Evolutionary conservation across 1,140 invertebrate species (phyloP), one percentile per base, ranked within the genome.

Genomic region (Rhopalosiphum maidis): DNA sequence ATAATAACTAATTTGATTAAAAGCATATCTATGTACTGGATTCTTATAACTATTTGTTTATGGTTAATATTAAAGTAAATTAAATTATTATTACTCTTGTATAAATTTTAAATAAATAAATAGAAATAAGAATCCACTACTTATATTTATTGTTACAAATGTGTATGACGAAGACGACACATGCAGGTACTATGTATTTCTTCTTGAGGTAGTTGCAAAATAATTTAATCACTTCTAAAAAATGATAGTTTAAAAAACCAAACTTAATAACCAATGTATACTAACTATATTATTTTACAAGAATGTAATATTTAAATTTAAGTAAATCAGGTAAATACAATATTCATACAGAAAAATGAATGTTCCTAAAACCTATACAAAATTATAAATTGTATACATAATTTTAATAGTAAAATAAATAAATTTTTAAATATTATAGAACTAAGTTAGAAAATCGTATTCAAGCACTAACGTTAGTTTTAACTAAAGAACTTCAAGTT

Each of bases 401-500:
- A 77, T n/a, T 77, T n/a, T 43, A 30, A 43, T 43, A 43, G 2
- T 30, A n/a, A 87, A 11, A n/a, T 15, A 51, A 87, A 87, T 30
- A 11, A 55, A 21, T 30, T 90, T 6, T 60, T 41, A n/a, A 21
- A 90, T 90, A 43, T 90, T 90, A 22, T 96, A 96, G 94, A 89
- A 95, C 95, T 11, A 95, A 96, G 95, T 96, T 98, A 85, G 97
- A 98, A 94, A 96, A 97, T 90, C 96, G 98, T 95, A 97, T 97
- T 41, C 97, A 97, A 94, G 96, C 96, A 51, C 95, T 99, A 85
- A 98, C 98, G 18, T 97, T 98, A 94, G 98, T 98, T 85, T 95
- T 99, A 11, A 97, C 98, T 51, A 97, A 97, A 94, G 99, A 99
- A 95, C 95, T 99, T 55, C 97, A 98, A 95, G 97, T 98, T 1